Base-by-base conservation (phyloP, 2,888 invertebrate species). In the Sipunculus nudus region DNA sequence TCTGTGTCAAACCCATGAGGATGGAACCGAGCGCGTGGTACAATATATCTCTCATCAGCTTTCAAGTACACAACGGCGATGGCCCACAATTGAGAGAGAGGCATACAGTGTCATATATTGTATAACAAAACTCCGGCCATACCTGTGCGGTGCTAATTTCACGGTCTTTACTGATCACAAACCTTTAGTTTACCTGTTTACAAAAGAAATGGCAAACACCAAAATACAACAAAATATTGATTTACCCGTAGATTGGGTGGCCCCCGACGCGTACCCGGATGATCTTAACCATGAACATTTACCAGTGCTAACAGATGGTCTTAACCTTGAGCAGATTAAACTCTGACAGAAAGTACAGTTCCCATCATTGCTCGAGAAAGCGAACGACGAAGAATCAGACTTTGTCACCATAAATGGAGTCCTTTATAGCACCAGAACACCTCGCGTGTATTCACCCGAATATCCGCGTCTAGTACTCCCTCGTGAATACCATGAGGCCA, bases 121-220 rank as follows among this genome's bases (percentile, higher is more conserved):
- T 4, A 16, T 54, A 8, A 16, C 48, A 10, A 56, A 56, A 28
- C 40, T 56, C 10, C 4, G 40, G 21, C 39, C 48, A n/a, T 56
- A 49, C 25, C 25, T 56, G 1, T 49, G 26, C 8, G 49, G 56
- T 19, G 39, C 49, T 8, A 19, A 49, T n/a, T 56, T 56, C 49
- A 28, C 23, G 10, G n/a, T 40, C n/a, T 58, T 32, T 35, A 58
- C 58, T 2, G 58, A 52, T 21, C 41, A 58, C 31, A 58, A 58
- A 2, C 58, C 58, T 6, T 29, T 58, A 29, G 8, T 10, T 23
- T 31, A 1, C 21, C 19, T 58, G n/a, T 55, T 55, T 28, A 48
- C 32, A 23, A 25, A 38, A n/a, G 56, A 49, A 8, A 49, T 55
- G 28, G 8, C 5, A 6, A 55, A 55, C 39, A 48, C 56, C 4